These are phyloP conservation scores for Epicampocera succincta DNA, from an alignment of 2,888 invertebrate species.

Conservation along the genomic window DNA sequence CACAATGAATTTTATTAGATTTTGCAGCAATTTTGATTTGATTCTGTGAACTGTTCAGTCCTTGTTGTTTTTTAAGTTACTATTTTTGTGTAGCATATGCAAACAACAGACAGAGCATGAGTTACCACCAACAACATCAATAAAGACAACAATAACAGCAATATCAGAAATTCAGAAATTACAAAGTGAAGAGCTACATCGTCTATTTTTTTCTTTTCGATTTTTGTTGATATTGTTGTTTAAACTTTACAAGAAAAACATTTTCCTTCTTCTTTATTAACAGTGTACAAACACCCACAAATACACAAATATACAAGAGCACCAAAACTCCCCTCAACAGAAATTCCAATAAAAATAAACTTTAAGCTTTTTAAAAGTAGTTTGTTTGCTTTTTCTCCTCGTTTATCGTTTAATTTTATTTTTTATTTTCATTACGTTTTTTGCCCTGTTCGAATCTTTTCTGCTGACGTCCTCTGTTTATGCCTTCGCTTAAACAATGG, in stretches of 20 bases:
- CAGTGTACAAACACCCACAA: constrained; percentile 38
- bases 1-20: constrained; percentile 56
- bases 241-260: constrained; percentile 59
- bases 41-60: constrained; percentile 21
- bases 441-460: constrained; percentile 19
- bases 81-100: constrained; percentile 43
- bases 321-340: constrained; percentile 15
- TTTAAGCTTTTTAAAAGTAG: constrained; percentile 58
- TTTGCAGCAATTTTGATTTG: constrained; percentile 54
- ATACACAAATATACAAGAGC: neutral
- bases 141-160: constrained; percentile 52
- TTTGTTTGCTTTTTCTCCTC: constrained; percentile 59
- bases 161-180: constrained; percentile 62
- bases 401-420: constrained; percentile 43
- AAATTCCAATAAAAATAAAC: constrained; percentile 65
- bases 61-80: constrained; percentile 24
- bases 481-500: constrained; percentile 52
- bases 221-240: constrained; percentile 33
- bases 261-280: constrained; percentile 58
- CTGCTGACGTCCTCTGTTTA: constrained; percentile 56
- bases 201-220: constrained; percentile 18
- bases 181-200: constrained; percentile 52
- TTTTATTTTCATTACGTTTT: constrained; percentile 26
- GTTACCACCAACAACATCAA: constrained; percentile 43
- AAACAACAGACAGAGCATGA: constrained; percentile 32